Percentiles rank a stretch among this genome's conserved stretches.
Conservation (phyloP, 2,797 vertebrate genomes). For the Tokudaia muenninki region DNA sequence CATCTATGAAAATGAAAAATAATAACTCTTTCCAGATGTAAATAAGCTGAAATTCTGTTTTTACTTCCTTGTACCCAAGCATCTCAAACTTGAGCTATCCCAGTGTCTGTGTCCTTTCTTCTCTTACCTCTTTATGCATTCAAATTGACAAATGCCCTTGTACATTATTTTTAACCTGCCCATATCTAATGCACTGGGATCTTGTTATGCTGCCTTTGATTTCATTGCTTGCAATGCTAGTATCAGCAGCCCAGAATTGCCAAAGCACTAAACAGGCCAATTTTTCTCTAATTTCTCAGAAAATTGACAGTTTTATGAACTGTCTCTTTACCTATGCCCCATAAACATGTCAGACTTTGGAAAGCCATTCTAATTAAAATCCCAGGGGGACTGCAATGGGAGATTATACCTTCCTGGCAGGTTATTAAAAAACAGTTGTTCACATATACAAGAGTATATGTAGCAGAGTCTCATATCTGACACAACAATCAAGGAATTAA, state of each 20-base stretch:
- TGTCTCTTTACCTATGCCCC: conserved; percentile 92
- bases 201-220: conserved; percentile 90
- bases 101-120: conserved; percentile 81
- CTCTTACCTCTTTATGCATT: conserved; percentile 87
- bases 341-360: conserved; percentile 92
- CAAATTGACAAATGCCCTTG: conserved; percentile 90
- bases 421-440: conserved; percentile 93
- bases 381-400: conserved; percentile 87
- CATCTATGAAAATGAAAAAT: conserved; percentile 80
- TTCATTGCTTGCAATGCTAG: conserved; percentile 88
- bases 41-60: conserved; percentile 77
- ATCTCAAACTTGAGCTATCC: conserved; percentile 72
- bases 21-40: conserved; percentile 76
- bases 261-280: conserved; percentile 90
- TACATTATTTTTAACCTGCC: conserved; percentile 89
- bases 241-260: conserved; percentile 89
- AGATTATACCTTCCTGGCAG: conserved; percentile 91
- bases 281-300: conserved; percentile 92
- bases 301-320: conserved; percentile 94
- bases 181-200: conserved; percentile 90
- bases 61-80: conserved; percentile 72
- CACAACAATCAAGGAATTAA: conserved; percentile 88
- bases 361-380: conserved; percentile 92
- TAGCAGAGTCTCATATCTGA: conserved; percentile 87
- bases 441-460: conserved; percentile 90